Percentiles rank a stretch among this genome's conserved stretches.
Conservation (phyloP, 2,797 vertebrate species). For the Antennarius maculatus region DNA sequence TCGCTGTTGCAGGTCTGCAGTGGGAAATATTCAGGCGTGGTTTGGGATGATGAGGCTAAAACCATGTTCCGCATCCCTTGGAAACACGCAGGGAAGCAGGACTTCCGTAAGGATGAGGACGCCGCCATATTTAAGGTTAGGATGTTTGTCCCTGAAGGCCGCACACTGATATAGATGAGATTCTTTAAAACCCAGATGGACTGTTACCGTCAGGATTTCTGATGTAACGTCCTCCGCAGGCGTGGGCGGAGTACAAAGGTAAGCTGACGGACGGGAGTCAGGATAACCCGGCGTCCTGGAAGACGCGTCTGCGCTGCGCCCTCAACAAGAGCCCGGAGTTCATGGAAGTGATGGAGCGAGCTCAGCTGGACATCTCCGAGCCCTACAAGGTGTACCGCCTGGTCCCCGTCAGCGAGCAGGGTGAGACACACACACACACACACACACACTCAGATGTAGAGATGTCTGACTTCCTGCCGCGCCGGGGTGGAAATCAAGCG, state of each 20-base stretch:
- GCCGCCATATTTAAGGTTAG: constrained; percentile 90
- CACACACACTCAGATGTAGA: too few relatives aligned
- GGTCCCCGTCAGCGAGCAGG: constrained; percentile 82
- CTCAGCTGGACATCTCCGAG: constrained; percentile 88
- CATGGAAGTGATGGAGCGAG: constrained; percentile 80
- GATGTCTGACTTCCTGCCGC: too few relatives aligned
- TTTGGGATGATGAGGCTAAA: constrained; percentile 86
- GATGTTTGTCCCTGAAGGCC: background rate
- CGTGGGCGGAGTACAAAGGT: constrained; percentile 89
- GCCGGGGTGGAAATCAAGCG: too few relatives aligned
- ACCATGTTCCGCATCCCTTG: constrained; percentile 94
- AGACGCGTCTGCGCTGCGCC: constrained; percentile 91
- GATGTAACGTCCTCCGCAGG: constrained; percentile 66
- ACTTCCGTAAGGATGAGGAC: constrained; percentile 90
- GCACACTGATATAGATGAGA: background rate
- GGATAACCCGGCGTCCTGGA: constrained; percentile 85
- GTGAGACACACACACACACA: constrained; percentile 45
- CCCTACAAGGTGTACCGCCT: constrained; percentile 93
- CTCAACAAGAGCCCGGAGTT: constrained; percentile 93
- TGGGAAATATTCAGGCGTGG: constrained; percentile 82
- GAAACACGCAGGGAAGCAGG: constrained; percentile 93
- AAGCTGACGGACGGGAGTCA: constrained; percentile 73
- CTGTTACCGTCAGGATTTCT: background rate
- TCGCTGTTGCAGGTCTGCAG: constrained; percentile 79
- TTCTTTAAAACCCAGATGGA: background rate